These are phyloP conservation scores for Carduelis carduelis DNA, from an alignment of 2,797 vertebrate species.

Conservation along the genomic window DNA sequence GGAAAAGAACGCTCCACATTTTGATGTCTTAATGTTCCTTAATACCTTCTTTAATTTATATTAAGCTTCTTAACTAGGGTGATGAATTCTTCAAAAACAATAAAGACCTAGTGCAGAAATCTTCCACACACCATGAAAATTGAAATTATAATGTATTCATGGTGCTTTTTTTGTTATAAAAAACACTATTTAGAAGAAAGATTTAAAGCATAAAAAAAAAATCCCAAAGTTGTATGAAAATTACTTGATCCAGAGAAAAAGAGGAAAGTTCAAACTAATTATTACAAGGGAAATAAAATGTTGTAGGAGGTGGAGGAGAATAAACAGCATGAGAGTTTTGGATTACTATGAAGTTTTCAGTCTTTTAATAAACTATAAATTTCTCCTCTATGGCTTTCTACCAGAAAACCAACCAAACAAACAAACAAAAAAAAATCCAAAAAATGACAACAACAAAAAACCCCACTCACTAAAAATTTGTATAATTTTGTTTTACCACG, in stretches of 20 bases:
- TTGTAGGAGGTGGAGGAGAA: neutral
- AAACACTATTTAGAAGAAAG: conserved; percentile 52
- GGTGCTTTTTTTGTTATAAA: conserved; percentile 15
- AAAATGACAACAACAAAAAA: neutral
- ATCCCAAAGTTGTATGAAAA: conserved; percentile 50
- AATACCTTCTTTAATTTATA: conserved; percentile 85
- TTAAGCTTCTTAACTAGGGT: conserved; percentile 83
- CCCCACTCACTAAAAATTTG: neutral
- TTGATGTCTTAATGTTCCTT: conserved; percentile 83
- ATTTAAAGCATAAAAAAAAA: conserved; percentile 58
- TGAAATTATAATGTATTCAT: conserved; percentile 72
- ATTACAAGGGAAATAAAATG: conserved; percentile 16
- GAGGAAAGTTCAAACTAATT: conserved; percentile 49
- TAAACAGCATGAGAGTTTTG: neutral
- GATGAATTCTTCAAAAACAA: conserved; percentile 83
- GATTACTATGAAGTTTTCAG: neutral
- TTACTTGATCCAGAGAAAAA: conserved; percentile 37
- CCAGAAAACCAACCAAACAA: neutral
- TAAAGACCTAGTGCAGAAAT: conserved; percentile 75
- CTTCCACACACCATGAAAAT: conserved; percentile 67
- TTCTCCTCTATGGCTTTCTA: neutral
- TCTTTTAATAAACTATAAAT: neutral
- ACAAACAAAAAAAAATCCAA: neutral
- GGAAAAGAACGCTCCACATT: conserved; percentile 72
- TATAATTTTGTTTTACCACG: neutral